These are phyloP conservation scores for Dipodomys stephensi DNA, from an alignment of 2,113 vertebrate species.

Conservation along the genomic window DNA sequence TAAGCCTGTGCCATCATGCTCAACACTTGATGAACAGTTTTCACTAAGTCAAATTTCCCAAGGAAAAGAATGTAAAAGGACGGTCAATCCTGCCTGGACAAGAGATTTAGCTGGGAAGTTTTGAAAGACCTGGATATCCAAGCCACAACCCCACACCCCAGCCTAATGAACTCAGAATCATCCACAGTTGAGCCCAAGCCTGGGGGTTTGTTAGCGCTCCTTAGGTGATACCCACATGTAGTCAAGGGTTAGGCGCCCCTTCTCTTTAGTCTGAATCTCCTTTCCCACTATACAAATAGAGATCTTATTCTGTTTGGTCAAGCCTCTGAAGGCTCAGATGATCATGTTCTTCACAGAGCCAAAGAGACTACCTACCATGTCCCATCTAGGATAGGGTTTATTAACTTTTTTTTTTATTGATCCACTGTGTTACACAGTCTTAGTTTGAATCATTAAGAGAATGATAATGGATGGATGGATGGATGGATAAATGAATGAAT, in stretches of 20 bases:
- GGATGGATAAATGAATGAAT: neutral
- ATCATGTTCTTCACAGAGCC: neutral
- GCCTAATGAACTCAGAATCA: neutral
- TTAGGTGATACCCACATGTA: neutral
- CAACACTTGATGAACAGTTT: neutral
- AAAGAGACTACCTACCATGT: neutral
- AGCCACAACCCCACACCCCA: neutral
- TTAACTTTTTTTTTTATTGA: neutral
- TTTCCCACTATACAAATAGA: neutral
- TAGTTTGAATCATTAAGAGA: slow-evolving; percentile 10
- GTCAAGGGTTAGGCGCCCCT: neutral
- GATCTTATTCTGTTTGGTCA: neutral
- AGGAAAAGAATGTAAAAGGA: neutral
- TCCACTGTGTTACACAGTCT: neutral
- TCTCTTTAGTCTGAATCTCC: neutral
- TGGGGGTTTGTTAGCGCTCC: neutral
- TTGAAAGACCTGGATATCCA: neutral
- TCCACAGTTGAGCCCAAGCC: accelerated
- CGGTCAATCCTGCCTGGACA: neutral
- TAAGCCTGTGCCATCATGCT: too few species aligned
- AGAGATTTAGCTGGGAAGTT: neutral
- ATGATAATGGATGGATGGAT: neutral
- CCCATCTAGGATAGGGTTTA: neutral
- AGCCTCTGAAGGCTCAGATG: neutral
- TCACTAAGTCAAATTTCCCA: neutral